These are phyloP conservation scores for Centroberyx gerrardi DNA, from an alignment of 2,797 vertebrate genomes.

Conservation along the genomic window DNA sequence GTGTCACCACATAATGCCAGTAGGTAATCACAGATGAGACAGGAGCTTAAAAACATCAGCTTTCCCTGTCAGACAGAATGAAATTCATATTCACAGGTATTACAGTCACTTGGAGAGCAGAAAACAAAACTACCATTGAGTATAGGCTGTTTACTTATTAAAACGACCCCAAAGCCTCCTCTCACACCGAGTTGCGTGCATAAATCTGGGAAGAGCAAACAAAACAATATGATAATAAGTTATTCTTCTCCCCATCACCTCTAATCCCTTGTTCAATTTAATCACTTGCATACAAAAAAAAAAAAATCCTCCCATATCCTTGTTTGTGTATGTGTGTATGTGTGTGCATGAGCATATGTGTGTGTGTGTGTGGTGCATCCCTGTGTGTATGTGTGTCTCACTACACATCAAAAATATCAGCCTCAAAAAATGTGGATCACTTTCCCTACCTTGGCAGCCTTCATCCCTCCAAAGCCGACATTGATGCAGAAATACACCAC, in stretches of 20 bases:
- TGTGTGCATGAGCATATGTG: slow-evolving; percentile 1
- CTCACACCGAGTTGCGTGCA: slow-evolving; percentile 47
- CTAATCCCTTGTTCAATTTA: slow-evolving; percentile 70
- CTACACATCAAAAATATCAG: slow-evolving; percentile 61
- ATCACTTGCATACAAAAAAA: slow-evolving; percentile 47
- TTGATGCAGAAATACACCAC: slow-evolving; percentile 76
- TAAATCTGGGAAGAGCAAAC: slow-evolving; percentile 58
- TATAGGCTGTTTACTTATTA: slow-evolving; percentile 68
- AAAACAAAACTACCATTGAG: slow-evolving; percentile 54
- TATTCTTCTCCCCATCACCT: slow-evolving; percentile 53
- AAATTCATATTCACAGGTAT: slow-evolving; percentile 64
- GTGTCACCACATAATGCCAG: slow-evolving; percentile 63
- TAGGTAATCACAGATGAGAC: slow-evolving; percentile 71
- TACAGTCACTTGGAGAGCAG: slow-evolving; percentile 40
- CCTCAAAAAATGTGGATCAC: slow-evolving; percentile 57
- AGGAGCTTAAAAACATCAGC: slow-evolving; percentile 57
- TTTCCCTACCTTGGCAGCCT: slow-evolving; percentile 75
- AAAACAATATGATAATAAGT: slow-evolving; percentile 69
- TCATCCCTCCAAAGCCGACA: slow-evolving; percentile 75
- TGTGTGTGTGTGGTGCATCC: slow-evolving; percentile 34
- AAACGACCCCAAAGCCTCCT: slow-evolving; percentile 65
- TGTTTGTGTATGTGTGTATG: neutral
- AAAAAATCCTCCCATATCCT: slow-evolving; percentile 32
- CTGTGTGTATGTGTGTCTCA: slow-evolving; percentile 38
- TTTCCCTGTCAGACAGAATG: slow-evolving; percentile 65